These are phyloP conservation scores for Kryphioiulus occultus DNA, from an alignment of 2,888 invertebrate species.

Conservation along the genomic window DNA sequence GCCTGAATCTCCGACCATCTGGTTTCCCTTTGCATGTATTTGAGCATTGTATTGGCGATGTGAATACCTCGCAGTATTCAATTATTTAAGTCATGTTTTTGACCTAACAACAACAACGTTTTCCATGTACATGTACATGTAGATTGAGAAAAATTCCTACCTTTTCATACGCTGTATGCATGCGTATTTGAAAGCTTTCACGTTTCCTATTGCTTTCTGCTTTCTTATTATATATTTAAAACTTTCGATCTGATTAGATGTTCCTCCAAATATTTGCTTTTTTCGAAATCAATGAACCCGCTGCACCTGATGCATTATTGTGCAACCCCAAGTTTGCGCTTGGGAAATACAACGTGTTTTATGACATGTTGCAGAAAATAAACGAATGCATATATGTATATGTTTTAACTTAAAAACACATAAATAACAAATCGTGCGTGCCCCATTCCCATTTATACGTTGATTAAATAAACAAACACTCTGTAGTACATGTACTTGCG, in stretches of 20 bases:
- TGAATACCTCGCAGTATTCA: neutral
- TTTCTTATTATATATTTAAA: neutral
- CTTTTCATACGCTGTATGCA: neutral
- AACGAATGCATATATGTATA: too few relatives aligned
- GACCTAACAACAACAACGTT: neutral
- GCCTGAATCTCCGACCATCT: neutral
- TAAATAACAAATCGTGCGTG: too few relatives aligned
- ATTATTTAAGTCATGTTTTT: neutral
- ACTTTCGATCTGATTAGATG: neutral
- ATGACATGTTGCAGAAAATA: too few relatives aligned
- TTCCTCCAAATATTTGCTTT: neutral
- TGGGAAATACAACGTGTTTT: too few relatives aligned
- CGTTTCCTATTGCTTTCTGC: neutral
- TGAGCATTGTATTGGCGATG: neutral
- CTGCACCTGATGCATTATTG: neutral
- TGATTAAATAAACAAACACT: too few relatives aligned
- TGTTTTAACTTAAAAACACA: too few relatives aligned
- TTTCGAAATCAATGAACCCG: neutral
- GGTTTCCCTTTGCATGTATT: neutral
- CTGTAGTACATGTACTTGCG: too few relatives aligned
- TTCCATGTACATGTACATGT: neutral
- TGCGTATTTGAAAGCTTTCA: neutral
- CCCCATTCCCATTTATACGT: too few relatives aligned
- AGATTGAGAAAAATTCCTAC: neutral
- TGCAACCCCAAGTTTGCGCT: too few relatives aligned